A percentile compares a stretch with the other conserved stretches of the same genome.
phyloP scores from a whole-genome alignment of 2,113 vertebrate species.

The rat (Rattus norvegicus) region GRCr8 NC_086021.1:187887001-187887500 shows the following conservation, averaged over 20 bases:
- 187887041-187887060: not conserved
- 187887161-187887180: accelerated
- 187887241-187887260: no score
- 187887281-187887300: not conserved
- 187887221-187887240: not conserved
- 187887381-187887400: not conserved
- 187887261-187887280: no score
- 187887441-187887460: not conserved
- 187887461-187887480: conserved; percentile 54
- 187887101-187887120: no score
- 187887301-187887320: not conserved
- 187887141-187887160: not conserved
- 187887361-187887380: not conserved
- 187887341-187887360: not conserved
- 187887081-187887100: not conserved
- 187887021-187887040: not conserved
- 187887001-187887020: not conserved
- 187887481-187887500: conserved; percentile 53
- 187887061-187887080: not conserved
- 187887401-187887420: not conserved
- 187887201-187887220: not conserved
- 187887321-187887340: not conserved
- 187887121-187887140: not conserved
- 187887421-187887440: not conserved
- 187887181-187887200: not conserved